Base-by-base conservation (phyloP, 2,797 vertebrate genomes). In the Sandelia bainsii region DNA sequence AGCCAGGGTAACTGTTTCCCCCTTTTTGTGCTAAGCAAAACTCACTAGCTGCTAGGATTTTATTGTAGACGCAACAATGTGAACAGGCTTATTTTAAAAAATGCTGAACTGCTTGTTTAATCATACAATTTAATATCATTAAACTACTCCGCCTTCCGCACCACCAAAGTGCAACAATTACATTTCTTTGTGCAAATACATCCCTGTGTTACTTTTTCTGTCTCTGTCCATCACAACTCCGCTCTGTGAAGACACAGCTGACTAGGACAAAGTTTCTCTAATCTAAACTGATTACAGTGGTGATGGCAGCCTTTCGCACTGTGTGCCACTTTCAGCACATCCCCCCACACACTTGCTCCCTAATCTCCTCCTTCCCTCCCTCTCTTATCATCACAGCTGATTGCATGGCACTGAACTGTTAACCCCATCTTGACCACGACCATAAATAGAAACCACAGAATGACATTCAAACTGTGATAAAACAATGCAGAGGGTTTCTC, bases 331-430 rank as follows among this genome's bases (percentile, higher is more conserved):
- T 80, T 74, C 77, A 76, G 70, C 70, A 65, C 77, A 75, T 48
- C 81, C 83, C 79, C 39, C 51, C 62, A 67, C 60, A 29, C 80
- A 66, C 63, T 63, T 69, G 39, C 42, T 32, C 44, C 70, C 72
- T 56, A 56, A 58, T 61, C 48, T 46, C 62, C 66, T 54, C 34
- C 34, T 56, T 44, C 54, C 25, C 46, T 54, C 45, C 56, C 51
- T 73, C 66, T 44, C 51, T 75, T 58, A 75, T 88, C 85, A 81
- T 89, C 84, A 86, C 90, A 88, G 87, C 84, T 90, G 90, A 94
- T 88, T 89, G 85, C 82, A 60, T 82, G 53, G 76, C 84, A 87
- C 78, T 82, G 69, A 88, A 76, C 67, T 60, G 70, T 87, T 92
- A 87, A 85, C 91, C 59, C 58, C 23, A 19, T 86, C 66, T 75